These are phyloP conservation scores for Tadarida brasiliensis DNA, from an alignment of 2,797 vertebrate genomes.

Conservation along the genomic window DNA sequence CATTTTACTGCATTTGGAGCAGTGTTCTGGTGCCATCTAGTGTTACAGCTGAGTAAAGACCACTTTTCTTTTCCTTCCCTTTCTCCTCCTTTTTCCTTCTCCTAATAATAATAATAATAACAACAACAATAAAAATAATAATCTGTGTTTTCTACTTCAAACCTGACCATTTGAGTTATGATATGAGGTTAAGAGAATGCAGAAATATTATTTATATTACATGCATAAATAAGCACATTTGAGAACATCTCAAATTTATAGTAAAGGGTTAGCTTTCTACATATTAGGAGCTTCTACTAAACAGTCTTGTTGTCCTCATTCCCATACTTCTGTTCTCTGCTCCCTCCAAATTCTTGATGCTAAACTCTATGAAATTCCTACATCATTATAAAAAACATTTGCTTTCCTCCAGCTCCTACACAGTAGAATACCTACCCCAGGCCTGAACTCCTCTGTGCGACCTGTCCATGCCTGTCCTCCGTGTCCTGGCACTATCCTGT, in stretches of 20 bases:
- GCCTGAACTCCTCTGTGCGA: background rate
- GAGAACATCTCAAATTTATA: background rate
- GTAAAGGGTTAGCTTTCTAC: background rate
- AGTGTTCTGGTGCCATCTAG: constrained; percentile 44
- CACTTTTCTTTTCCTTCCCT: background rate
- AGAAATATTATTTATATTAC: background rate
- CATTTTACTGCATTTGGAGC: background rate
- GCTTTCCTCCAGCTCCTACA: too few species aligned
- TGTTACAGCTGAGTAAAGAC: background rate
- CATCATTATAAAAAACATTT: background rate
- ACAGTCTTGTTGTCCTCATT: background rate
- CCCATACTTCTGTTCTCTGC: background rate
- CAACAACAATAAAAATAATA: background rate
- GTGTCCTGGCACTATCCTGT: background rate
- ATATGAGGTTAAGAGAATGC: background rate
- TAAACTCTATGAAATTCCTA: background rate
- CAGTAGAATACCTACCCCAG: too few species aligned
- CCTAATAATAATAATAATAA: background rate
- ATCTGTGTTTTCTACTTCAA: background rate
- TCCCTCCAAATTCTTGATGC: background rate
- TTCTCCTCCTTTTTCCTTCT: fast-evolving
- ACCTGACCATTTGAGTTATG: background rate
- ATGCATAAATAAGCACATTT: background rate
- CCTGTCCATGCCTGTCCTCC: fast-evolving
- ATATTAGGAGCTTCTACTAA: background rate